phyloP scores from a whole-genome alignment of 1,140 invertebrate genomes.

The Leptopilina boulardi region DNA sequence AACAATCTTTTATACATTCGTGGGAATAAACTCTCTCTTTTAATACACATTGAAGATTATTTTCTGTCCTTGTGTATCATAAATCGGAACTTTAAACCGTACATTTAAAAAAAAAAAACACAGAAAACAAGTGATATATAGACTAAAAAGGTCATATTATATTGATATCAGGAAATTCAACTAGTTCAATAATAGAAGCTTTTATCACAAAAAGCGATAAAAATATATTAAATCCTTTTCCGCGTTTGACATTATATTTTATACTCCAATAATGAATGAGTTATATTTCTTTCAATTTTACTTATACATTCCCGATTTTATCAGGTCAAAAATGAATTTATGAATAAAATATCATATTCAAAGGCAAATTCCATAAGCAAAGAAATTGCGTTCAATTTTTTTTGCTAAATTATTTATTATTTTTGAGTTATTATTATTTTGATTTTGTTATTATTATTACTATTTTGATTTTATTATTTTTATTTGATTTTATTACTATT shows the following conservation, averaged over 20 bases:
- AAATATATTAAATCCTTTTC: constrained; percentile 7
- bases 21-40: too few species aligned
- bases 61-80: too few species aligned
- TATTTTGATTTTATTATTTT: too few species aligned
- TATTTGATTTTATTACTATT: too few species aligned
- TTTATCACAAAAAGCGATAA: constrained; percentile 11
- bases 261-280: background rate
- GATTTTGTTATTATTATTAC: too few species aligned
- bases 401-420: background rate
- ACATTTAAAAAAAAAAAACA: background rate
- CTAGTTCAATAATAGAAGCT: constrained; percentile 12
- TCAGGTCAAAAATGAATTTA: background rate
- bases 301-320: background rate
- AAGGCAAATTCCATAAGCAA: background rate
- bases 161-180: constrained; percentile 11
- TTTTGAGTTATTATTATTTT: too few species aligned
- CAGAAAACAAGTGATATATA: background rate
- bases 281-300: background rate
- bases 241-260: background rate
- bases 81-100: too few species aligned
- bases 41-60: too few species aligned
- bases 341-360: background rate
- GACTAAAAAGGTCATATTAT: background rate
- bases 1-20: too few species aligned
- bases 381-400: constrained; percentile 5